Evolutionary conservation across 2,888 invertebrate genomes (phyloP).

Genomic region (Amblyteles armatorius): DNA sequence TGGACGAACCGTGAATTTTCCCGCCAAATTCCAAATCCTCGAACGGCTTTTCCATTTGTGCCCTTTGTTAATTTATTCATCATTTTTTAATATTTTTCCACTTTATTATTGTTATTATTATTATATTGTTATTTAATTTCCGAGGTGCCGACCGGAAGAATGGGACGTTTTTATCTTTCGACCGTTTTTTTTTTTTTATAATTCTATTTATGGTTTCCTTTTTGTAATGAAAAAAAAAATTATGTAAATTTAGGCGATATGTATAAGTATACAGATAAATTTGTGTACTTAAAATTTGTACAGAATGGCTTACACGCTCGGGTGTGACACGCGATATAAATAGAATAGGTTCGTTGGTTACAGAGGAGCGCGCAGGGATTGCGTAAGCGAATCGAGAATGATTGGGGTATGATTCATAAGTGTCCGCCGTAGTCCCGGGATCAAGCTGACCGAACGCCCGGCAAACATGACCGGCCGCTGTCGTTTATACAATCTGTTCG

Average conservation of each 20-base stretch:
- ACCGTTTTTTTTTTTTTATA: no score
- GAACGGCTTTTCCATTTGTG: background rate
- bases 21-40: background rate
- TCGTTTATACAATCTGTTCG: slow-evolving; percentile 65
- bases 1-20: background rate
- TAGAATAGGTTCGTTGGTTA: slow-evolving; percentile 56
- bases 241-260: no score
- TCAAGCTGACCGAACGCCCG: slow-evolving; percentile 30
- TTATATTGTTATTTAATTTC: background rate
- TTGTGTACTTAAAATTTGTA: background rate
- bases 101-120: background rate
- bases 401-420: slow-evolving; percentile 73
- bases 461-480: slow-evolving; percentile 44
- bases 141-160: no score
- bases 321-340: slow-evolving; percentile 62
- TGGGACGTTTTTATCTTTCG: no score
- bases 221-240: no score
- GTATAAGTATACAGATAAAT: no score
- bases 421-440: slow-evolving; percentile 64
- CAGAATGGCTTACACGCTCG: slow-evolving; percentile 54
- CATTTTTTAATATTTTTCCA: background rate
- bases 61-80: background rate
- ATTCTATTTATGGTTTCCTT: no score
- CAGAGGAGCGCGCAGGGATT: slow-evolving; percentile 59
- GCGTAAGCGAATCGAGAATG: slow-evolving; percentile 72